Percentiles rank a stretch among this genome's conserved stretches.
Conservation (phyloP, 1,140 invertebrate species). For the Octopus sinensis region DNA sequence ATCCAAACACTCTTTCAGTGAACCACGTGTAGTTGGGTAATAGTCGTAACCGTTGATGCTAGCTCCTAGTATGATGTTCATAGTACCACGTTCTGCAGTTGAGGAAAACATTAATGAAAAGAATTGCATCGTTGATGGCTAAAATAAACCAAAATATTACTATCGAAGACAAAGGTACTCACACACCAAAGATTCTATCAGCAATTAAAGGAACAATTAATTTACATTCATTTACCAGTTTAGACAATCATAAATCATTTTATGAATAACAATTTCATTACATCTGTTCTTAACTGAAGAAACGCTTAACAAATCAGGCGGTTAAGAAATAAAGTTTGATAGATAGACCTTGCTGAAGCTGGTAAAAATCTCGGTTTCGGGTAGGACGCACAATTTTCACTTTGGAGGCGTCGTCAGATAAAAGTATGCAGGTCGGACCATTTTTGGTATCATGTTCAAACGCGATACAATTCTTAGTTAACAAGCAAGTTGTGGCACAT, state of each 20-base stretch:
- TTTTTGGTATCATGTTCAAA: neutral
- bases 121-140: neutral
- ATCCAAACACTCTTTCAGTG: neutral
- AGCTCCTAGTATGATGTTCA: no score
- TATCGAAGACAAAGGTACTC: neutral
- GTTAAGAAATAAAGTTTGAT: neutral
- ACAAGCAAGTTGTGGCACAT: neutral
- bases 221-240: neutral
- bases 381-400: neutral
- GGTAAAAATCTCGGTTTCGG: neutral
- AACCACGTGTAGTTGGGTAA: no score
- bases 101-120: neutral
- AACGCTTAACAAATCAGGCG: neutral
- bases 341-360: neutral
- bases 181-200: neutral
- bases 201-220: neutral
- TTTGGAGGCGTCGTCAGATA: neutral
- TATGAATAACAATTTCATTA: neutral
- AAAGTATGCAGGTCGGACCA: neutral
- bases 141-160: neutral
- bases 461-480: neutral
- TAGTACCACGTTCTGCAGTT: neutral
- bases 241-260: slow-evolving; percentile 4
- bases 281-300: neutral
- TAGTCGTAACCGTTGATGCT: no score